phyloP scores from a whole-genome alignment of 2,113 vertebrate species.

The Arenaria interpres region DNA sequence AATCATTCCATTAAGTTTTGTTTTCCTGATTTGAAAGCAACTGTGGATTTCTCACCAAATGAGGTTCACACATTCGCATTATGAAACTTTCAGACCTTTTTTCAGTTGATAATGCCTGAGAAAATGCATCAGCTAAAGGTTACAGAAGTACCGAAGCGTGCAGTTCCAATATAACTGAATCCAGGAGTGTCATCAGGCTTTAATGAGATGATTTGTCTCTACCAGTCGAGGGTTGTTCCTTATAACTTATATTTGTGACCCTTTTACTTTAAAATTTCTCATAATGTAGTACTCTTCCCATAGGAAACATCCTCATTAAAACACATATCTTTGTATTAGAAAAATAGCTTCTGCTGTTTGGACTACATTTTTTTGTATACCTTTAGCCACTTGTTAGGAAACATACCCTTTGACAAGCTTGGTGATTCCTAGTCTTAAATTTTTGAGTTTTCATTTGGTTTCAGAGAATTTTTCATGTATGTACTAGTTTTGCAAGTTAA shows the following conservation, averaged over 20 bases:
- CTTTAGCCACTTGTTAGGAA: background rate
- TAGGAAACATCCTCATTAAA: background rate
- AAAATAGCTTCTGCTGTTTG: background rate
- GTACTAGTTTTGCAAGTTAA: background rate
- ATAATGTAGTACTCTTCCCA: background rate
- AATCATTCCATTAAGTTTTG: background rate
- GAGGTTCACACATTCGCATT: rapidly evolving
- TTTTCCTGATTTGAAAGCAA: background rate
- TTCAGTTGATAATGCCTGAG: background rate
- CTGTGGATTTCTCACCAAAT: background rate
- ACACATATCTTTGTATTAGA: background rate
- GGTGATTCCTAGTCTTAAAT: background rate
- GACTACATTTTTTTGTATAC: rapidly evolving
- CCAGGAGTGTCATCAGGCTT: background rate
- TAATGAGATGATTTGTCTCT: conserved; percentile 21
- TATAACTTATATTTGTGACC: background rate
- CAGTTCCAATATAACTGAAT: background rate
- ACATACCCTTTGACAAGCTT: background rate
- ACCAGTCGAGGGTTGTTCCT: background rate
- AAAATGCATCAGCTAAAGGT: background rate
- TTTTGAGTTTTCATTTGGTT: background rate
- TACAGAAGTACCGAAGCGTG: background rate
- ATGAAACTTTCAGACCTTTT: background rate
- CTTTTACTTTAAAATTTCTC: background rate
- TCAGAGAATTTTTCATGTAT: background rate